These are phyloP conservation scores for Columba guinea DNA, from an alignment of 2,797 vertebrate genomes.

Conservation along the genomic window DNA sequence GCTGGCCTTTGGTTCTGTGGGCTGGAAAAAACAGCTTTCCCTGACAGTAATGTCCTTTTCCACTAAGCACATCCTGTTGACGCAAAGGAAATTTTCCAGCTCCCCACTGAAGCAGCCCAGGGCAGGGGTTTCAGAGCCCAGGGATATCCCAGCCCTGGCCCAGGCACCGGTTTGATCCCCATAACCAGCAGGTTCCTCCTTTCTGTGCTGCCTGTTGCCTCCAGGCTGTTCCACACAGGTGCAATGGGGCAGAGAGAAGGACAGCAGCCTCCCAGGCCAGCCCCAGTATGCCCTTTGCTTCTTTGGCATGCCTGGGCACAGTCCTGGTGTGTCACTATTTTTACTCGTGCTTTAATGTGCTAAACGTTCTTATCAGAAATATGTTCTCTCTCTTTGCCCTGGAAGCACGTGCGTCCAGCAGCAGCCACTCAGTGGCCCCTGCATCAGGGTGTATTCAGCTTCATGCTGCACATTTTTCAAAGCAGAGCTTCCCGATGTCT, in stretches of 20 bases:
- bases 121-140: neutral
- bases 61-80: neutral
- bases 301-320: rapidly evolving
- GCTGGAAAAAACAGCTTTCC: conserved; percentile 21
- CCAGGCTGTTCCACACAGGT: rapidly evolving
- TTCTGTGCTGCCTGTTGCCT: neutral
- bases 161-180: neutral
- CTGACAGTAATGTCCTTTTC: neutral
- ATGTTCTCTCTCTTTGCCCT: neutral
- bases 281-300: neutral
- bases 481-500: neutral
- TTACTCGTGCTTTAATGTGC: neutral
- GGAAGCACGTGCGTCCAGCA: neutral
- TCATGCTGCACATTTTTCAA: neutral
- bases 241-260: rapidly evolving
- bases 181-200: neutral
- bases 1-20: neutral
- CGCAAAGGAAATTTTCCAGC: neutral
- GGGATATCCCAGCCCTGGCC: too few relatives aligned
- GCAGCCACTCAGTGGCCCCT: neutral
- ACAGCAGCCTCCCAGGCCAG: neutral
- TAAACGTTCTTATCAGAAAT: neutral
- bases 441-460: neutral
- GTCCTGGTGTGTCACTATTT: neutral
- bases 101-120: neutral